These are phyloP conservation scores for Cuniculus paca DNA, from an alignment of 2,797 vertebrate species.

Conservation along the genomic window DNA sequence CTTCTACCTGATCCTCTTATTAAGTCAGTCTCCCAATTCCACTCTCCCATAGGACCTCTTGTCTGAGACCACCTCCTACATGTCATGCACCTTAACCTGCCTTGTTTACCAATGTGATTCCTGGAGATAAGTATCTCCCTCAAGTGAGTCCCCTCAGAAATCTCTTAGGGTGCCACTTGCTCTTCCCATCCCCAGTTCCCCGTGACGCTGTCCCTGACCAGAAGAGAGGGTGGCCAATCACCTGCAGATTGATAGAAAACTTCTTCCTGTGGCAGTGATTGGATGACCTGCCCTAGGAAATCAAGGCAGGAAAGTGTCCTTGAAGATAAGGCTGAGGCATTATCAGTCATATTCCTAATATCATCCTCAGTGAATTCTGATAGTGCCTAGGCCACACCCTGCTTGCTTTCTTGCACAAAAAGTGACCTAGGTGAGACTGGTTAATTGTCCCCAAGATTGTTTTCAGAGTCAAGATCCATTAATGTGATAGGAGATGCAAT, in stretches of 20 bases:
- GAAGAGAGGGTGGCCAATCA: neutral
- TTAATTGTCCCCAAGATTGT: neutral
- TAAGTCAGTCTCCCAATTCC: neutral
- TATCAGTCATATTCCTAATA: neutral
- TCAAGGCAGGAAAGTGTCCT: neutral
- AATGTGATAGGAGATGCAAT: neutral
- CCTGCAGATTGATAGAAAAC: neutral
- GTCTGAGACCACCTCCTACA: neutral
- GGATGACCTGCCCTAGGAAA: neutral
- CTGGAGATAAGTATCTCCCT: neutral
- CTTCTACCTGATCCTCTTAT: neutral
- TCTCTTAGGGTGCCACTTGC: neutral
- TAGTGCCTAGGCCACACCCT: neutral
- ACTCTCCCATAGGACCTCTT: neutral
- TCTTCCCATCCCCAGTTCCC: neutral
- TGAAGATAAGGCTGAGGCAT: neutral
- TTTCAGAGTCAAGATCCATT: neutral
- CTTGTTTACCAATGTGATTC: neutral
- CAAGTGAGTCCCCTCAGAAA: neutral
- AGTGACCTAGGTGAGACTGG: neutral
- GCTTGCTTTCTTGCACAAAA: neutral
- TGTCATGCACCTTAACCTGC: no score
- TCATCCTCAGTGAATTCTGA: neutral
- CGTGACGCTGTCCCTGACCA: neutral
- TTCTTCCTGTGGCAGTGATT: neutral